phyloP scores from a whole-genome alignment of 2,113 vertebrate species.

The Chloroceryle aenea region DNA sequence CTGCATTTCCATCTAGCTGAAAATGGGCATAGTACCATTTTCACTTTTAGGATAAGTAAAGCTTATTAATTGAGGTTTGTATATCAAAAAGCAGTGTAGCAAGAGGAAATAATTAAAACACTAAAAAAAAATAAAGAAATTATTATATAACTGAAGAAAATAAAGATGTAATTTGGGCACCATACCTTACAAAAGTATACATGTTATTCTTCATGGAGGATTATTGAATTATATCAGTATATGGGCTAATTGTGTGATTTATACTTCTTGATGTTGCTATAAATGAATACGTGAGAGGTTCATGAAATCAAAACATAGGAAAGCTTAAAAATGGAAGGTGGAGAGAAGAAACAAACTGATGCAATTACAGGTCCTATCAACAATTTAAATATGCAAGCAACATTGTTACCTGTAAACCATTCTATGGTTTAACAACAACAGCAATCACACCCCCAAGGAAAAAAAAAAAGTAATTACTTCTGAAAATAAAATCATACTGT shows the following conservation, averaged over 20 bases:
- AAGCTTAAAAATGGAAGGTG: not conserved
- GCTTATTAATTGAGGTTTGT: not conserved
- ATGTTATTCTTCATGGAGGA: not conserved
- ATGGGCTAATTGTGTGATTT: not conserved
- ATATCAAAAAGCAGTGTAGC: not conserved
- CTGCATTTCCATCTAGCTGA: not conserved
- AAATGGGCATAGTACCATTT: not conserved
- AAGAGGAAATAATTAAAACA: not conserved
- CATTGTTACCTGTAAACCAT: not conserved
- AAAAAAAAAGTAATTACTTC: not conserved
- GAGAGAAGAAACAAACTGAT: not conserved
- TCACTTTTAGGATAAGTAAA: not conserved
- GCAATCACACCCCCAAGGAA: not conserved
- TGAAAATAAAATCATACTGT: slow-evolving; percentile 35
- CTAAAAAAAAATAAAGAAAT: too few relatives aligned
- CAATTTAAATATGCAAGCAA: not conserved
- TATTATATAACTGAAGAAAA: not conserved
- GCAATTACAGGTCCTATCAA: not conserved
- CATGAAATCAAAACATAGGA: not conserved
- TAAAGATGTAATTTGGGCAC: not conserved
- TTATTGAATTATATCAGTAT: not conserved
- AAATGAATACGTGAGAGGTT: not conserved
- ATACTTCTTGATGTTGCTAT: not conserved
- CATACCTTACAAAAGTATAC: not conserved
- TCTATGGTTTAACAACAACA: not conserved